Conservation (phyloP, 2,797 vertebrate genomes). For the Gymnopithys bicolor region DNA sequence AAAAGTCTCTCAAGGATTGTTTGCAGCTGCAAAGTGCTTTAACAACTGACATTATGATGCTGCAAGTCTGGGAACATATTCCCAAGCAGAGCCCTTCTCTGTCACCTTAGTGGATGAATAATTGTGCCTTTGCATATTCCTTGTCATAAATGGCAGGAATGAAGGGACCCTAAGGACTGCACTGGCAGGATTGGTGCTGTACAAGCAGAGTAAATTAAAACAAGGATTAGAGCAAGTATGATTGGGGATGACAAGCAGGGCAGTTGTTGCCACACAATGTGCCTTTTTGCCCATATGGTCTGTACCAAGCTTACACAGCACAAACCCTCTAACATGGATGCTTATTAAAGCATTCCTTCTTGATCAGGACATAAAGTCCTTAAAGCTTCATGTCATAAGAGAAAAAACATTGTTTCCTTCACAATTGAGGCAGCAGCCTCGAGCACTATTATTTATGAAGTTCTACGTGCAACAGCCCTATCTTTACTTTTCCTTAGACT, state of each 20-base stretch:
- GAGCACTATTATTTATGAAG: conserved; percentile 46
- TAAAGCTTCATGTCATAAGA: conserved; percentile 54
- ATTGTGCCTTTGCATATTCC: conserved; percentile 95
- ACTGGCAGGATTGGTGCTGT: conserved; percentile 87
- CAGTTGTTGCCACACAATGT: conserved; percentile 82
- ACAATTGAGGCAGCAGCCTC: conserved; percentile 22
- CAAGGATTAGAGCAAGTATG: conserved; percentile 89
- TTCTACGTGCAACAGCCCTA: neutral
- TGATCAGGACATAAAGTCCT: conserved; percentile 72
- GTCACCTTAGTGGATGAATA: conserved; percentile 93
- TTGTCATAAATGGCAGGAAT: conserved; percentile 93
- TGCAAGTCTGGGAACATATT: conserved; percentile 83
- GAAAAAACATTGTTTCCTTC: conserved; percentile 59
- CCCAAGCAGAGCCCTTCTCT: conserved; percentile 87
- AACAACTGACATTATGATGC: conserved; percentile 90
- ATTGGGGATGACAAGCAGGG: conserved; percentile 94
- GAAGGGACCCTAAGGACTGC: conserved; percentile 92
- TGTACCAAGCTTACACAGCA: conserved; percentile 80
- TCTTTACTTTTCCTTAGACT: conserved; percentile 18
- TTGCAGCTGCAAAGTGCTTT: conserved; percentile 87
- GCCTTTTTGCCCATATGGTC: conserved; percentile 90
- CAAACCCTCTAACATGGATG: conserved; percentile 76
- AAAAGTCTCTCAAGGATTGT: conserved; percentile 89
- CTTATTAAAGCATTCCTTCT: conserved; percentile 76
- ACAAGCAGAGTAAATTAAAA: conserved; percentile 96